These are phyloP conservation scores for Eupeodes corollae DNA, from an alignment of 1,140 invertebrate genomes.

Conservation along the genomic window DNA sequence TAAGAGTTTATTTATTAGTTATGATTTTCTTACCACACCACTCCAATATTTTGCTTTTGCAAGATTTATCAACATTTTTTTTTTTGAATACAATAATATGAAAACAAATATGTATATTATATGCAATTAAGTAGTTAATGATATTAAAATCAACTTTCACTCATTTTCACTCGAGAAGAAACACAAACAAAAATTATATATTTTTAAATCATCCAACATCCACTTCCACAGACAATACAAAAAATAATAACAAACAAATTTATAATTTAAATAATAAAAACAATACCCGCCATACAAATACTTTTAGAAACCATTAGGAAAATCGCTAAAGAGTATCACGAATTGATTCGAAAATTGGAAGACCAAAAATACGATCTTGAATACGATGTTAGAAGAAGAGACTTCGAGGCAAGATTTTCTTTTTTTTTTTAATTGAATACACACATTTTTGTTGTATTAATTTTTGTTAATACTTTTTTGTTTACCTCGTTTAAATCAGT, in stretches of 20 bases:
- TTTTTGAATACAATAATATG: too few relatives aligned
- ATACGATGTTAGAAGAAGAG: conserved; percentile 84
- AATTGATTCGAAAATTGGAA: conserved; percentile 75
- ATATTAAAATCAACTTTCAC: too few relatives aligned
- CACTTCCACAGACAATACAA: not conserved
- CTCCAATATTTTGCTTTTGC: too few relatives aligned
- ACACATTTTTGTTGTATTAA: not conserved
- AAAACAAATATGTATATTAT: too few relatives aligned
- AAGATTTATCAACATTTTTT: too few relatives aligned
- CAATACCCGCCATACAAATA: not conserved
- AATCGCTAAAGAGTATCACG: conserved; percentile 76
- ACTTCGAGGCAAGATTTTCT: conserved; percentile 62
- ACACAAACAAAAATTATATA: not conserved
- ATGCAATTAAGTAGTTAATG: too few relatives aligned
- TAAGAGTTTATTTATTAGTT: too few relatives aligned
- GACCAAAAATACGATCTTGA: conserved; percentile 95
- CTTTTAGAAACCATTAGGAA: conserved; percentile 66
- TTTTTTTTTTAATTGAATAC: conserved; percentile 1
- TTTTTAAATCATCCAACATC: not conserved
- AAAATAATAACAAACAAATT: not conserved
- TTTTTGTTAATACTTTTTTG: not conserved
- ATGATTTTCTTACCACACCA: too few relatives aligned
- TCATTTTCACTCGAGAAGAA: not conserved
- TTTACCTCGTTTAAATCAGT: not conserved
- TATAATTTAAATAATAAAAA: not conserved